These are phyloP conservation scores for Melitaea athalia DNA, from an alignment of 2,888 invertebrate species.

Conservation along the genomic window DNA sequence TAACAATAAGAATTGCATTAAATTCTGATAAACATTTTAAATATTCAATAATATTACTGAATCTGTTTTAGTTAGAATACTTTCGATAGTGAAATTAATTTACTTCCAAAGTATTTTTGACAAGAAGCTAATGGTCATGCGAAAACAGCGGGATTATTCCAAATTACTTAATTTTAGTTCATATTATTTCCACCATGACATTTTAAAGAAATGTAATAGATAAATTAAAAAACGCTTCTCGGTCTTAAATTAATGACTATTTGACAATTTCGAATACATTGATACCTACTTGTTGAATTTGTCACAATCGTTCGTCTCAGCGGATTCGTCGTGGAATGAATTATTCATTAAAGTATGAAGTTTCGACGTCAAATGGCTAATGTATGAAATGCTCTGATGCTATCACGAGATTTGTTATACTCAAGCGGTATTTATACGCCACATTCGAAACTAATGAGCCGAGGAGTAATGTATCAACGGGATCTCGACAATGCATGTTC, in stretches of 20 bases:
- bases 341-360: constrained; percentile 40
- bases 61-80: no score
- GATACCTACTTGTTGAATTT: constrained; percentile 56
- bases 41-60: no score
- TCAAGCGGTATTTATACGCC: constrained; percentile 23
- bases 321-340: constrained; percentile 37
- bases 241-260: neutral
- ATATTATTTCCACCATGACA: no score
- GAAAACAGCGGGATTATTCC: no score
- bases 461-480: constrained; percentile 1
- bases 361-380: constrained; percentile 16
- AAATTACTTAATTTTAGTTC: no score
- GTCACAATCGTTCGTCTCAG: constrained; percentile 45
- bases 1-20: no score
- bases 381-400: constrained; percentile 28
- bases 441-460: constrained; percentile 18
- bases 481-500: neutral
- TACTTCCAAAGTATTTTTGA: no score
- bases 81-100: no score
- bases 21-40: no score
- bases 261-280: constrained; percentile 34
- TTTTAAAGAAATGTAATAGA: neutral
- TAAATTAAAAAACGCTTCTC: neutral
- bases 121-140: no score
- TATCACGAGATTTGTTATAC: constrained; percentile 30